Conservation (phyloP, 2,113 vertebrate species). For the Leucoraja erinaceus region DNA sequence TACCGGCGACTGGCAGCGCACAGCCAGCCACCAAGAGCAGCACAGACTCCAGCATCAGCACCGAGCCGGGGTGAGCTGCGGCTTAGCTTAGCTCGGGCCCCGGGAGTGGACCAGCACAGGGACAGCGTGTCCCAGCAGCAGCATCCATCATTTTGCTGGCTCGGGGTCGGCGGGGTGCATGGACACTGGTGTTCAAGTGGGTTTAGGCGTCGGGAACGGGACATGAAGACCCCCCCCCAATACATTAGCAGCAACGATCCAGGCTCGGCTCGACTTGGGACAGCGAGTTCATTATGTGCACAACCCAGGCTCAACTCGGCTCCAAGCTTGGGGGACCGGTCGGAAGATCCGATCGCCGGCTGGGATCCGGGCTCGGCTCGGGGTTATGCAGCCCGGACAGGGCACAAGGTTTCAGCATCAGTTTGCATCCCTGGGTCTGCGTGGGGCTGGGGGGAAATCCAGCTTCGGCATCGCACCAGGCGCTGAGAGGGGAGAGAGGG, state of each 20-base stretch:
- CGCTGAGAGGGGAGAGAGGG: not conserved
- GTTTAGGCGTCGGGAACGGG: too few species aligned
- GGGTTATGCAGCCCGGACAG: not conserved
- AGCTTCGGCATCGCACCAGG: not conserved
- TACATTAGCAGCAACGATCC: too few species aligned
- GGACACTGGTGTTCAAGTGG: too few species aligned
- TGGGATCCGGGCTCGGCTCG: not conserved
- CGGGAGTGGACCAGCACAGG: too few species aligned
- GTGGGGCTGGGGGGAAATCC: not conserved
- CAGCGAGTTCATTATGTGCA: too few species aligned
- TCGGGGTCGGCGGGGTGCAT: too few species aligned
- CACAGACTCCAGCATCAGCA: not conserved
- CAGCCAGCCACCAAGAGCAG: slow-evolving; percentile 3
- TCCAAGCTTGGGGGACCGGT: not conserved
- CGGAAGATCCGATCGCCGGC: too few species aligned
- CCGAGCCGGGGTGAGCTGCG: not conserved
- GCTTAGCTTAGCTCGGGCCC: too few species aligned
- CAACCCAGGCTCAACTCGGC: not conserved
- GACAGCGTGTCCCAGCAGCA: too few species aligned
- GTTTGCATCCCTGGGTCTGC: not conserved
- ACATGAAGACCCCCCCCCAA: too few species aligned
- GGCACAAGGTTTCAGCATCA: not conserved
- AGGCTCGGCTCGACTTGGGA: too few species aligned
- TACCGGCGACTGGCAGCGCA: slow-evolving; percentile 38
- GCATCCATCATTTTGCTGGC: too few species aligned